phyloP scores from a whole-genome alignment of 2,113 vertebrate genomes.

The Panurus biarmicus region DNA sequence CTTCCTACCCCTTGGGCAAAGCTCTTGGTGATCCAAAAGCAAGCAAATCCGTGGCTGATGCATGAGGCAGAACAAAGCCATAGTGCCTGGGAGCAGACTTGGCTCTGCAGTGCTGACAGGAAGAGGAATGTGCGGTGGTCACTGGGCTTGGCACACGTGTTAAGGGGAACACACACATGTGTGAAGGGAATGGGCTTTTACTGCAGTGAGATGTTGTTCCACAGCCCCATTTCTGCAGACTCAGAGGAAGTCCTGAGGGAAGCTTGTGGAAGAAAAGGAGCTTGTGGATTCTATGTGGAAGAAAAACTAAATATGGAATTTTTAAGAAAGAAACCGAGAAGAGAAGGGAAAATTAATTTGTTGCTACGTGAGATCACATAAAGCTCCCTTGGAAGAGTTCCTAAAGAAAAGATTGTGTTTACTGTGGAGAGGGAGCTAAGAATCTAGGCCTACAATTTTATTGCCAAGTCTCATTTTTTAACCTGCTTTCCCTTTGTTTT shows the following conservation, averaged over 20 bases:
- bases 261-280: neutral
- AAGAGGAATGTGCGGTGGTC: neutral
- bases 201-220: neutral
- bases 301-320: neutral
- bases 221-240: neutral
- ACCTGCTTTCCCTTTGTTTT: constrained; percentile 6
- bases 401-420: constrained; percentile 22
- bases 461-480: neutral
- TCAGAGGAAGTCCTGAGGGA: neutral
- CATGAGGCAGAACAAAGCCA: neutral
- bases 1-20: neutral
- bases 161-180: neutral
- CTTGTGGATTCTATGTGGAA: neutral
- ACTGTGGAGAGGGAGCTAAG: neutral
- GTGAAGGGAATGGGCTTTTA: neutral
- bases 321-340: neutral
- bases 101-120: neutral
- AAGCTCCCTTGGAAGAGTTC: constrained; percentile 2
- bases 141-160: neutral
- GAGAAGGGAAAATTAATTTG: neutral
- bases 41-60: neutral
- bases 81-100: neutral
- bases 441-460: neutral
- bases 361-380: neutral
- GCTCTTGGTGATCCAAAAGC: neutral